Evolutionary conservation across 2,888 invertebrate genomes (phyloP).

Genomic region (Drosophila engyochracea): DNA sequence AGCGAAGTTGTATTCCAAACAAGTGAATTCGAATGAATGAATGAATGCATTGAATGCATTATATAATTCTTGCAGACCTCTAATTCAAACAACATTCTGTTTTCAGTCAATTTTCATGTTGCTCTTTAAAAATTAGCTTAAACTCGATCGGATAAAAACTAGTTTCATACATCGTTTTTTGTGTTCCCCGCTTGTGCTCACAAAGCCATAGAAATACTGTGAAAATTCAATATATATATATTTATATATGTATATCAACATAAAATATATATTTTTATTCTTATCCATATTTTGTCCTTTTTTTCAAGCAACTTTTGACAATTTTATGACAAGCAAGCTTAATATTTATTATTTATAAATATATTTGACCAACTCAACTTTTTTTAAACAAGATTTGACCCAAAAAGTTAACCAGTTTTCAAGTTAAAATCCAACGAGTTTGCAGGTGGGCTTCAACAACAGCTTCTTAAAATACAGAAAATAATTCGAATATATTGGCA

Average conservation of each 20-base stretch:
- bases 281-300: conserved; percentile 11
- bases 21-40: neutral
- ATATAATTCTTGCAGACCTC: neutral
- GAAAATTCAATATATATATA: neutral
- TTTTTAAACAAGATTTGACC: conserved; percentile 29
- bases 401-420: conserved; percentile 40
- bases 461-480: neutral
- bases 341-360: conserved; percentile 28
- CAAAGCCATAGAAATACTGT: neutral
- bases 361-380: conserved; percentile 28
- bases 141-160: neutral
- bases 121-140: neutral
- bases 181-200: neutral
- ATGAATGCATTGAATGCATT: neutral
- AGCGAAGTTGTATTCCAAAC: neutral
- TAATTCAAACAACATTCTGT: neutral
- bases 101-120: neutral
- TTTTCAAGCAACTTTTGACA: neutral
- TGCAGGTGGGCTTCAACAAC: conserved; percentile 8
- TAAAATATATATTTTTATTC: neutral
- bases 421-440: conserved; percentile 42
- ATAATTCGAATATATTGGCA: neutral
- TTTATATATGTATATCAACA: neutral
- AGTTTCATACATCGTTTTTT: neutral
- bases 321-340: conserved; percentile 15